These are phyloP conservation scores for Willisornis vidua DNA, from an alignment of 2,113 vertebrate species.

Conservation along the genomic window DNA sequence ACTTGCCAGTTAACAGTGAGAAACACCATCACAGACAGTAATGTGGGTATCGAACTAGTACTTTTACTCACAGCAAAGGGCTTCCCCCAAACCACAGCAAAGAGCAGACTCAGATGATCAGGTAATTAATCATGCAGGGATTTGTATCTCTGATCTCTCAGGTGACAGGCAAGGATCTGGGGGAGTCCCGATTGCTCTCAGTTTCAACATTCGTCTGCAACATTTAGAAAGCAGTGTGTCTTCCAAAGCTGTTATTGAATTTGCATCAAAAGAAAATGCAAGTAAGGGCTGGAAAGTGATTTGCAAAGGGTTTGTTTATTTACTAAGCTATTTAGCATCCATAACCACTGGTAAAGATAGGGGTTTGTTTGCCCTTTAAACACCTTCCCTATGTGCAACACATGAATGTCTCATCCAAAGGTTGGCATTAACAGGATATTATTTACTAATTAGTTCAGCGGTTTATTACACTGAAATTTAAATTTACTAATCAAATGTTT, in stretches of 20 bases:
- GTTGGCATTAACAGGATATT: conserved; percentile 24
- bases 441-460: conserved; percentile 65
- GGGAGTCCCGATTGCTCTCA: rapidly evolving
- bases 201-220: neutral
- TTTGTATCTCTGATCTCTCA: neutral
- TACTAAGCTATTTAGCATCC: neutral
- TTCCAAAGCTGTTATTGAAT: neutral
- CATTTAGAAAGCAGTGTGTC: neutral
- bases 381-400: neutral
- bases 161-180: neutral
- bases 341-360: neutral
- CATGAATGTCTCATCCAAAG: conserved; percentile 18
- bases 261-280: neutral
- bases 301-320: conserved; percentile 27
- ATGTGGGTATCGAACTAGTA: neutral
- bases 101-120: neutral
- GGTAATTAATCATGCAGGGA: too few relatives aligned
- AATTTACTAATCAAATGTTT: conserved; percentile 75
- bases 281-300: neutral
- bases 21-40: neutral
- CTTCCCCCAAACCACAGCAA: neutral
- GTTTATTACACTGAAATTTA: conserved; percentile 67
- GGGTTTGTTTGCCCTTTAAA: neutral
- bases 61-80: neutral
- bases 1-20: neutral